Conservation (phyloP, 1,140 invertebrate species). For the Ooceraea biroi region DNA sequence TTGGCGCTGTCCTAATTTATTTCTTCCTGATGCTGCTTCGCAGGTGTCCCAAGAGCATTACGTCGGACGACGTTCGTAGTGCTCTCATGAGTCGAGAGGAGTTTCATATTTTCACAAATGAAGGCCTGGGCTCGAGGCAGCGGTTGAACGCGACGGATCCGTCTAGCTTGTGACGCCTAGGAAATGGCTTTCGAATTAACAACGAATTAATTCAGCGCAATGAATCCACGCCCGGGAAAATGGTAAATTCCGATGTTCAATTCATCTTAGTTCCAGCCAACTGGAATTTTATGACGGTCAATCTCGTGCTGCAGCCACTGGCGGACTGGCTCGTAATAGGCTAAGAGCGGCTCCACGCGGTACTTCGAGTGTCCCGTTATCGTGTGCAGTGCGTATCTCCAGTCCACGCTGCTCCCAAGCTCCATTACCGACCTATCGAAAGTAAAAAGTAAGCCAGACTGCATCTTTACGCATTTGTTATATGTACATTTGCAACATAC, state of each 20-base stretch:
- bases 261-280: slow-evolving; percentile 26
- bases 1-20: slow-evolving; percentile 38
- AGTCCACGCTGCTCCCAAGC: slow-evolving; percentile 18
- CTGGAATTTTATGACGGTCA: slow-evolving; percentile 18
- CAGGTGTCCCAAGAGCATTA: slow-evolving; percentile 72
- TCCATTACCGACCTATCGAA: slow-evolving; percentile 25
- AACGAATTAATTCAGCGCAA: slow-evolving; percentile 2
- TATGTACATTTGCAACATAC: neutral
- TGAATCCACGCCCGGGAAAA: neutral
- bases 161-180: neutral
- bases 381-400: neutral
- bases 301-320: slow-evolving; percentile 13
- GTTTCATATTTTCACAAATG: slow-evolving; percentile 84
- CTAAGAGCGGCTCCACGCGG: slow-evolving; percentile 3
- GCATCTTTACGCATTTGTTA: slow-evolving; percentile 9
- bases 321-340: neutral
- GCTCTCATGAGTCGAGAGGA: slow-evolving; percentile 81
- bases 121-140: slow-evolving; percentile 77
- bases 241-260: neutral
- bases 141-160: slow-evolving; percentile 27
- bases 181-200: neutral
- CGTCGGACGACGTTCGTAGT: slow-evolving; percentile 77
- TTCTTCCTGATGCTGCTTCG: slow-evolving; percentile 67
- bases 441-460: neutral
- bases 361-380: neutral